phyloP scores from a whole-genome alignment of 2,888 invertebrate species.

The Erpobdella octoculata region DNA sequence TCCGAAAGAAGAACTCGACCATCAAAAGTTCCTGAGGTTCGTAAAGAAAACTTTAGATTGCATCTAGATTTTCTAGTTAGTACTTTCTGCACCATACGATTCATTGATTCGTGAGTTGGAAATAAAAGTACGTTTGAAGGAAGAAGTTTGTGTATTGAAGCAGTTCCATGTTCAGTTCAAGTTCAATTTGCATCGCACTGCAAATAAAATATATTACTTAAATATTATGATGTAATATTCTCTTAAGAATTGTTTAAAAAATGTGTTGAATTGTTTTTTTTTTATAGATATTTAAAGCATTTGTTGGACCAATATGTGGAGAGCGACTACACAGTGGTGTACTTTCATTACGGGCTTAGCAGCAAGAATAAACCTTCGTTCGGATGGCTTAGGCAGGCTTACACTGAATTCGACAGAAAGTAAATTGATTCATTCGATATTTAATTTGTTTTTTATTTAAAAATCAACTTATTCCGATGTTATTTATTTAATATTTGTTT shows the following conservation, averaged over 20 bases:
- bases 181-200: too few species aligned
- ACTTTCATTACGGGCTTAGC: constrained; percentile 90
- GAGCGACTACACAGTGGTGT: constrained; percentile 93
- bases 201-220: too few species aligned
- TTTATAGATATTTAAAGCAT: constrained; percentile 74
- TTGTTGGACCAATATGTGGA: constrained; percentile 94
- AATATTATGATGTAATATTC: too few species aligned
- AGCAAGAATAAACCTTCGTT: constrained; percentile 91
- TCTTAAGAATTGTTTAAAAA: too few species aligned
- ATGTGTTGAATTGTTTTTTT: too few species aligned
- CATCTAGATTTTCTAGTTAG: too few species aligned
- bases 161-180: too few species aligned
- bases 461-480: not conserved
- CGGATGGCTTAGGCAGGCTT: constrained; percentile 92
- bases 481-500: not conserved
- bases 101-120: too few species aligned
- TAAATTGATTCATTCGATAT: constrained; percentile 37
- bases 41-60: too few species aligned
- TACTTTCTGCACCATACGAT: too few species aligned
- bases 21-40: constrained; percentile 66
- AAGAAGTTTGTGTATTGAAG: too few species aligned
- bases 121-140: too few species aligned
- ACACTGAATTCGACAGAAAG: constrained; percentile 91
- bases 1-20: constrained; percentile 68
- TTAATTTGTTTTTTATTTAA: not conserved